Base-by-base conservation (phyloP, 1,140 invertebrate species). In the Neodiprion virginianus region DNA sequence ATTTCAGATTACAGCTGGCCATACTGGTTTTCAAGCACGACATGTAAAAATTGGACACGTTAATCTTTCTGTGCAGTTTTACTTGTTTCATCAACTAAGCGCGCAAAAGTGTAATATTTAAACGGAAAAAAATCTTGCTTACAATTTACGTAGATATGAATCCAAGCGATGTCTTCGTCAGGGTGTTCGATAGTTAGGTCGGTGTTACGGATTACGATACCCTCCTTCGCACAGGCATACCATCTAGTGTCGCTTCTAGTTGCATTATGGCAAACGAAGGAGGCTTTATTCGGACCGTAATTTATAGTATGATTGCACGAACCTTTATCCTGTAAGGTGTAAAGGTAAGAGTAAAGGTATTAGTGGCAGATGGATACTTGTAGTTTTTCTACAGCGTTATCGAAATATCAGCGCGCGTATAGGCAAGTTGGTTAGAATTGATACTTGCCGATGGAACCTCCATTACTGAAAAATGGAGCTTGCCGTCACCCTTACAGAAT, bases 101-200 rank as follows among this genome's bases (percentile, higher is more conserved):
- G 8, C 1, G 12, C 40, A 2, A 67, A 17, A 49, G 48, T 8
- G 65, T 23, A 74, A 14, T 50, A 50, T 23, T 17, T 17, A 69
- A 48, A 4, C 21, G 2, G 1, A 23, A 11, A 11, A 40, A 40
- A 50, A 69, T 23, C 49, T 76, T 48, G 80, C 88, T 89, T 89
- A 93, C 93, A 93, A 82, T 90, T 88, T 1, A 94, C 92, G 79
- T 91, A 94, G 74, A 94, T 83, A 77, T 94, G 94, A 68, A 92
- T 88, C 77, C 90, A 89, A 50, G 84, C 77, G 47, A 89, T 76
- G 23, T 88, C 81, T 10, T 83, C 80, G 48, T 86, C 2, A 40
- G 28, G 2, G 28, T 40, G 28, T 40, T 40, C 2, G 5, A 40
- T 2, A 40, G 28, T 40, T 40, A 0, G 28, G 28, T 17, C 87